Percentiles rank a stretch among this genome's conserved stretches.
These are phyloP conservation scores for Urocynchramus pylzowi DNA, from an alignment of 2,113 vertebrate species.

Conservation along the genomic window DNA sequence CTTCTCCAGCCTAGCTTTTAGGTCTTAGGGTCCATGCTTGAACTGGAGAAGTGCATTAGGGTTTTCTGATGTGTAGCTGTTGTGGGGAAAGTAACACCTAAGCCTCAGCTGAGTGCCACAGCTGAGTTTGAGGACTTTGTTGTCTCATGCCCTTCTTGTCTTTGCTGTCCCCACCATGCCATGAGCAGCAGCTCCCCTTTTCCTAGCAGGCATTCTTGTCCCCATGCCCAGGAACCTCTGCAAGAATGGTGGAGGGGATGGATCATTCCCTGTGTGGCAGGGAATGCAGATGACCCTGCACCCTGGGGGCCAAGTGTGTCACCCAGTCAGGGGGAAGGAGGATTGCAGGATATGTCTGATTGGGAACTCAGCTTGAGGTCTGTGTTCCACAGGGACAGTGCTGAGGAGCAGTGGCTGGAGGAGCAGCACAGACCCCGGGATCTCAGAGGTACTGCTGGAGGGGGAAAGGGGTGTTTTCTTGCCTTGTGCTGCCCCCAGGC, in stretches of 20 bases:
- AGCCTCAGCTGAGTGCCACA: neutral
- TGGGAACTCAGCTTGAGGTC: neutral
- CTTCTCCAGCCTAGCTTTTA: neutral
- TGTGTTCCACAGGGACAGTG: fast-evolving
- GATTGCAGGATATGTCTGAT: neutral
- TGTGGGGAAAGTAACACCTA: neutral
- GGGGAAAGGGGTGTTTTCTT: neutral
- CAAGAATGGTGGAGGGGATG: neutral
- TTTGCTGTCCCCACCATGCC: neutral
- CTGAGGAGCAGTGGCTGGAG: neutral
- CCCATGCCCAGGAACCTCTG: neutral
- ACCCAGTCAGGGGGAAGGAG: too few species aligned
- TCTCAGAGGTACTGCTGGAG: neutral
- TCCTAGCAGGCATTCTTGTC: neutral
- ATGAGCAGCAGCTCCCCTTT: neutral
- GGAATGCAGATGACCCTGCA: neutral
- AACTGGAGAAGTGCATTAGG: neutral
- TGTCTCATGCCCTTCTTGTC: neutral
- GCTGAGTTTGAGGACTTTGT: neutral
- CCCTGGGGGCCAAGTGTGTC: neutral
- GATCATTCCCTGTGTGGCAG: neutral
- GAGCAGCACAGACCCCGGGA: neutral
- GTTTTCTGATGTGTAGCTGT: neutral
- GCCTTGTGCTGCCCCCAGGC: neutral
- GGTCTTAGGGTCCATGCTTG: neutral